Conservation (phyloP, 2,797 vertebrate genomes). For the Borostomias antarcticus region DNA sequence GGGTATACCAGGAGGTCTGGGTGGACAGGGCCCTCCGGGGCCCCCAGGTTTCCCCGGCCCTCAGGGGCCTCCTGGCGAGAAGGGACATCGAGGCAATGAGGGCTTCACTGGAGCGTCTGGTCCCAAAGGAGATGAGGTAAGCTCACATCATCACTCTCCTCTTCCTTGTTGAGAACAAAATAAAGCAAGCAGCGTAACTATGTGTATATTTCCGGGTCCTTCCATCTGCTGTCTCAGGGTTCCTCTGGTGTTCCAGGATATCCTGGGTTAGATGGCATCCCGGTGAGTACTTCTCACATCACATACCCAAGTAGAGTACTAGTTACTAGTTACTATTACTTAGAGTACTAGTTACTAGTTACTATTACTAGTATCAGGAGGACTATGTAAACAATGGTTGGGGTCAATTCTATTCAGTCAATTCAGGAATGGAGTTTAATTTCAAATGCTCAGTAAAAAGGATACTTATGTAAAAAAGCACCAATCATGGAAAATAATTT, state of each 20-base stretch:
- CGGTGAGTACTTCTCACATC: background rate
- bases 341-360: no score
- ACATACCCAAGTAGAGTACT: background rate
- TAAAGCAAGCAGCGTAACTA: background rate
- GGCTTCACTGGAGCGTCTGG: background rate
- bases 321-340: no score
- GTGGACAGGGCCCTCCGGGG: background rate
- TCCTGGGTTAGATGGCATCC: conserved; percentile 6
- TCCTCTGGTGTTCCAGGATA: conserved; percentile 14
- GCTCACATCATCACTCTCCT: background rate
- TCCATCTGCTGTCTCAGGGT: conserved; percentile 3
- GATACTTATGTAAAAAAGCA: no score
- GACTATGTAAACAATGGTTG: no score
- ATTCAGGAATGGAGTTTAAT: no score
- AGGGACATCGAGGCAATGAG: background rate
- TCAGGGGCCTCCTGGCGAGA: background rate
- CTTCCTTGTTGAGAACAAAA: background rate
- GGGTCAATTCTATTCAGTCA: no score
- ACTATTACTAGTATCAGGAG: no score
- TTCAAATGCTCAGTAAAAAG: no score
- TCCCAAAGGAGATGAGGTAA: background rate
- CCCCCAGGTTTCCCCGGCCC: background rate
- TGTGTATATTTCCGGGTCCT: background rate
- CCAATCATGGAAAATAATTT: no score
- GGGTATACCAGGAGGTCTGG: background rate